These are phyloP conservation scores for Conopomorpha cramerella DNA, from an alignment of 1,140 invertebrate genomes.

Conservation along the genomic window DNA sequence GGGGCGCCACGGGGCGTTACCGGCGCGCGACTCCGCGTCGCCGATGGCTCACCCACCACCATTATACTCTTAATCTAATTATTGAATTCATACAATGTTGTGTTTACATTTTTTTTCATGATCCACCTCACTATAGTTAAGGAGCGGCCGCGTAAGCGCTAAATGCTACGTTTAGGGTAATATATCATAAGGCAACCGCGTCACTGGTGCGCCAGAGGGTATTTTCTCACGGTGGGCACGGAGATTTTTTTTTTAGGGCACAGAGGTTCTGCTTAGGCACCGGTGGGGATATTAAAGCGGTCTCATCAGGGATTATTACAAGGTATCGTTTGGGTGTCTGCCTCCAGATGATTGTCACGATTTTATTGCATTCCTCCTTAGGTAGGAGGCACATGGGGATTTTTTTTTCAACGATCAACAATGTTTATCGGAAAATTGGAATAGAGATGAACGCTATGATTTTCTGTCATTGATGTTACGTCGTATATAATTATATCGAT, in stretches of 20 bases:
- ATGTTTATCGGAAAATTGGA: too few species aligned
- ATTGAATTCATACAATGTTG: constrained; percentile 59
- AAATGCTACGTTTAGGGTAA: constrained; percentile 56
- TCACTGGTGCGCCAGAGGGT: constrained; percentile 34
- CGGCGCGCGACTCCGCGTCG: constrained; percentile 40
- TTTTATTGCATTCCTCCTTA: constrained; percentile 23
- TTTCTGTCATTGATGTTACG: too few species aligned
- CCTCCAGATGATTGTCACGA: constrained; percentile 40
- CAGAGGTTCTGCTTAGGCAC: constrained; percentile 7
- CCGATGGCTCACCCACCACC: constrained; percentile 31
- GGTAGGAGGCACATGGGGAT: too few species aligned
- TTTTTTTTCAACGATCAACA: too few species aligned
- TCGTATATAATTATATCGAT: too few species aligned
- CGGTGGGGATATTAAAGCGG: constrained; percentile 15
- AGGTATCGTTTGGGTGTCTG: constrained; percentile 24
- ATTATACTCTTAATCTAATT: constrained; percentile 60
- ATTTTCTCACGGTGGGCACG: constrained; percentile 36
- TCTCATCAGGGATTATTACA: constrained; percentile 29
- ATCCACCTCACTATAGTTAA: constrained; percentile 54
- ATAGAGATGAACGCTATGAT: too few species aligned
- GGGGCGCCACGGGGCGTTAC: constrained; percentile 46
- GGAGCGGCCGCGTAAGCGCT: constrained; percentile 50
- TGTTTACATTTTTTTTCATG: constrained; percentile 60
- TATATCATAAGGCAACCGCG: constrained; percentile 48
- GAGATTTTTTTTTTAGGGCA: constrained; percentile 17